Evolutionary conservation across 1,140 invertebrate genomes (phyloP).

Genomic region (Charaxes varanes): DNA sequence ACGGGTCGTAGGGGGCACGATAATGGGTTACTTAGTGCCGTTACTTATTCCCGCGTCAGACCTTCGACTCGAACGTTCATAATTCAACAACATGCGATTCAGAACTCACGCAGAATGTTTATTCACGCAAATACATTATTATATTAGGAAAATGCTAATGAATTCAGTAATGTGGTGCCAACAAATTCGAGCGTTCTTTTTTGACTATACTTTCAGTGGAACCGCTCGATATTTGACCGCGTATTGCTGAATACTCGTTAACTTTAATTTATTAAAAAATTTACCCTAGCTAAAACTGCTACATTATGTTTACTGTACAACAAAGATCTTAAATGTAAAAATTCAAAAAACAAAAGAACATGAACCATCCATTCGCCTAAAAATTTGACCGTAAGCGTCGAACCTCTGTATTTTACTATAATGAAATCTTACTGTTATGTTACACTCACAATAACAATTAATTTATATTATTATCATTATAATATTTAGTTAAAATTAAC

Average conservation of each 20-base stretch:
- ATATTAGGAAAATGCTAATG: constrained; percentile 54
- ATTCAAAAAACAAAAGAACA: constrained; percentile 41
- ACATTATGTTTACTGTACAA: constrained; percentile 69
- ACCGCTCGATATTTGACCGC: constrained; percentile 42
- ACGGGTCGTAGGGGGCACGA: constrained; percentile 24
- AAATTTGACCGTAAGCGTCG: constrained; percentile 51
- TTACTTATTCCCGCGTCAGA: constrained; percentile 23
- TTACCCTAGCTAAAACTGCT: constrained; percentile 70
- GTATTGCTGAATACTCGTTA: constrained; percentile 52
- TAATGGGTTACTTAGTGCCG: constrained; percentile 53
- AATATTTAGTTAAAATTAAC: constrained; percentile 72
- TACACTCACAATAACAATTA: constrained; percentile 72
- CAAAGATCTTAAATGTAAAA: constrained; percentile 55
- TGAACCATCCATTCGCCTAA: constrained; percentile 35
- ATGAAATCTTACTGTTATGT: constrained; percentile 60
- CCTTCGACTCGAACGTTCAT: constrained; percentile 8
- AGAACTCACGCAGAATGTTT: constrained; percentile 32
- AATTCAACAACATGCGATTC: constrained; percentile 25
- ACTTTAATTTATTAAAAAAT: constrained; percentile 67
- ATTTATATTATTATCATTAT: constrained; percentile 47
- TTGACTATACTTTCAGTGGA: constrained; percentile 43
- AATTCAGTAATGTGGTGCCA: constrained; percentile 52
- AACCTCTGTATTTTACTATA: constrained; percentile 43
- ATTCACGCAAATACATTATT: constrained; percentile 34
- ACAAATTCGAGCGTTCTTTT: constrained; percentile 43